Base-by-base conservation (phyloP, 1,140 invertebrate species). In the Drosophila eugracilis region DNA sequence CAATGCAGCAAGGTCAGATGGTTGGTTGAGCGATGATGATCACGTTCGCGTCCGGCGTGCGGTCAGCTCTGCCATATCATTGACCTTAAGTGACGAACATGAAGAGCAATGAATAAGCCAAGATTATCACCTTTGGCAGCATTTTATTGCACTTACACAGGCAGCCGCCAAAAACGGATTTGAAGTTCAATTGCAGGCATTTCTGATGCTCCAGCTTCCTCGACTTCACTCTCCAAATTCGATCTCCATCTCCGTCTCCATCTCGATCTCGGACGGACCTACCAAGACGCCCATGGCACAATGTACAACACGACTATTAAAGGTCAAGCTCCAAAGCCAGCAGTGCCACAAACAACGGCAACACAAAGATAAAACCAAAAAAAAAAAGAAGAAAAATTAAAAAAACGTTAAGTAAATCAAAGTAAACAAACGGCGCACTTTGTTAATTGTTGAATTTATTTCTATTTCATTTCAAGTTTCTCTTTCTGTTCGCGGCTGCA, bases 51-150 rank as follows among this genome's bases (percentile, higher is more conserved):
- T 52, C 75, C 58, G 52, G 78, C 78, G 65, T 73, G 67, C 74
- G 79, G 80, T 78, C 79, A 84, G 76, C 79, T 58, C 49, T 52
- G 65, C 54, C 63, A 84, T 84, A 85, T 83, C 83, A 86, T 86
- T 86, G 83, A 86, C 83, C 83, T 86, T 86, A 86, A 88, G 83
- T 78, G 78, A 83, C 49, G 83, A 72, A 65, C 52, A 55, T 86
- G 74, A 75, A 88, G 78, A 78, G 78, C 78, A 71, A 62, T 88
- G 83, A 88, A 86, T 89, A 86, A 88, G 65, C 78, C 67, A 63
- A 83, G 83, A 86, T 86, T 88, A 86, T 86, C 83, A 86, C 83
- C 83, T 85, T 86, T 78, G 74, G 54, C 59, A 86, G 59, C 81
- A 48, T 78, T 52, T 85, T 74, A 88, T 86, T 85, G 80, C 80